Evolutionary conservation across 2,797 vertebrate genomes (phyloP), one percentile per base, ranked within the genome.

Genomic region (Garrulus glandarius): DNA sequence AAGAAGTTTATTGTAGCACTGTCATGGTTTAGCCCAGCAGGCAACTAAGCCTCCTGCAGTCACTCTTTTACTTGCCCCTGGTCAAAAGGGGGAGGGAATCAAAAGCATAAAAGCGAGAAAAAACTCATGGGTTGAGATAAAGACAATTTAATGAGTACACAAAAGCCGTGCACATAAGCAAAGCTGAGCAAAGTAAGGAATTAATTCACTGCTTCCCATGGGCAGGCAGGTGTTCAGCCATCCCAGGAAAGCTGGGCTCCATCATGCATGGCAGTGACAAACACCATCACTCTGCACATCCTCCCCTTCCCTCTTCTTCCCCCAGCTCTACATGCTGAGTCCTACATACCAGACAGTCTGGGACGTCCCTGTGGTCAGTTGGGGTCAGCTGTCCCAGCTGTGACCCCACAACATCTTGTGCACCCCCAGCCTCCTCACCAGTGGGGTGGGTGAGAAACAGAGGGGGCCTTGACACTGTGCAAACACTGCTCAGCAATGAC

Each of bases 261-360:
- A 16, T 21, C 12, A 5, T 3, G 20, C 15, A 7, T 4, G 12
- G 36, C 30, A 26, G 7, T 11, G 71, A 26, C 29, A 64, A 57
- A 44, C 4, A 34, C 12, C 36, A 70, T 23, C 37, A 11, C 11
- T 34, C 53, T 63, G 50, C 37, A 12, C 17, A 44, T 22, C 44
- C 27, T 63, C 7, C 23, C 18, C 21, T 20, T 36, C 36, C 56
- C 26, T n/a, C 8, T 15, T 30, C 23, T 34, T 63, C 46, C 37
- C 13, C 13, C 26, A 30, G 39, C n/a, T 53, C 26, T 11, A 0
- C 4, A 0, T 18, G 24, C 64, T 76, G 37, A 56, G 20, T n/a
- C 24, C 10, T 1, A 5, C 2, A 3, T 2, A 19, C 36, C 56
- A 44, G 26, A 22, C 8, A 17, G 4, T 37, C 44, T 57, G 64